phyloP scores from a whole-genome alignment of 2,888 invertebrate species.

The Hipparchia sbordonii region DNA sequence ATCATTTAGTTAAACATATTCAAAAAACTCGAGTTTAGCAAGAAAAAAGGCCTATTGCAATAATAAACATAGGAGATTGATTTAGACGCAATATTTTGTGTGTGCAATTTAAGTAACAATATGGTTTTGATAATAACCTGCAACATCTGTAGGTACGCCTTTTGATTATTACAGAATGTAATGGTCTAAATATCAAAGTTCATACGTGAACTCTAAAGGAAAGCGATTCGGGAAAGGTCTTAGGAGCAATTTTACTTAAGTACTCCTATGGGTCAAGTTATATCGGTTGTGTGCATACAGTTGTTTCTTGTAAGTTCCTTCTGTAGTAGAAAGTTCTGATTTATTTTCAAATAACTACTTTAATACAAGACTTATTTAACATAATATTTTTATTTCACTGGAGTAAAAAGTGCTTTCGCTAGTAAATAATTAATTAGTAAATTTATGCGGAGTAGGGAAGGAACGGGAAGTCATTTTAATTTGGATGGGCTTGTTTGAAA shows the following conservation, averaged over 20 bases:
- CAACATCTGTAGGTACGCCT: background rate
- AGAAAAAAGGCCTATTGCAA: too few species aligned
- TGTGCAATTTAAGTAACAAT: too few species aligned
- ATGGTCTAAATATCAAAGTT: conserved; percentile 3
- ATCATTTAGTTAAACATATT: too few species aligned
- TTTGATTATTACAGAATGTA: background rate
- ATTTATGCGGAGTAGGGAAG: conserved; percentile 21
- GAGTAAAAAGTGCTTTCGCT: background rate
- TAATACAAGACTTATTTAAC: background rate
- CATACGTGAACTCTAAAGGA: background rate
- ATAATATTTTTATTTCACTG: background rate
- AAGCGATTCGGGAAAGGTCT: too few species aligned
- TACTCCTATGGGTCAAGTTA: too few species aligned
- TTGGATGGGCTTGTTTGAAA: conserved; percentile 28
- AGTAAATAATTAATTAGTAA: conserved; percentile 23
- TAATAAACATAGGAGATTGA: too few species aligned
- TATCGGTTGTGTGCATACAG: background rate
- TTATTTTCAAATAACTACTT: background rate
- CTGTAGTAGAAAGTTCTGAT: background rate
- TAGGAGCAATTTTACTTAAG: too few species aligned
- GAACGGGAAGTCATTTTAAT: conserved; percentile 27
- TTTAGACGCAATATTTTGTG: too few species aligned
- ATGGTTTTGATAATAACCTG: too few species aligned
- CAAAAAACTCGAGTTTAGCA: too few species aligned
- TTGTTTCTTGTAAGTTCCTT: background rate